These are phyloP conservation scores for Tarsius wallacei DNA, from an alignment of 2,797 vertebrate genomes.

Conservation along the genomic window DNA sequence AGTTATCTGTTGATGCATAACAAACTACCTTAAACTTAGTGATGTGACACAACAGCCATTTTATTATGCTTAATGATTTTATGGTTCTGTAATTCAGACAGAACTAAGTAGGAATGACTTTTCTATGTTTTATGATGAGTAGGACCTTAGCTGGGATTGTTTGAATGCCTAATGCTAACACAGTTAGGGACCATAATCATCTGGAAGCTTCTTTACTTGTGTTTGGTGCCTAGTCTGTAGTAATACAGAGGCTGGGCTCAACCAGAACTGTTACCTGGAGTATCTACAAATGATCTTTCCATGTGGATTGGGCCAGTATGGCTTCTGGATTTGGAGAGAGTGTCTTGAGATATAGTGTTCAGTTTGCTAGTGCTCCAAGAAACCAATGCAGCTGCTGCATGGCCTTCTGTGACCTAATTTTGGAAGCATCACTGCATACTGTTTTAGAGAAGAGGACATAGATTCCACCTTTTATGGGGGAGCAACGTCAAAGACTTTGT, in stretches of 20 bases:
- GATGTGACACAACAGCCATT: slow-evolving; percentile 22
- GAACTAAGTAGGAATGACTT: slow-evolving; percentile 35
- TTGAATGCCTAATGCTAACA: neutral
- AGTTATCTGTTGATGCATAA: slow-evolving; percentile 24
- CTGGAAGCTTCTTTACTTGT: slow-evolving; percentile 37
- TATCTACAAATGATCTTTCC: slow-evolving; percentile 20
- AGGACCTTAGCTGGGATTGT: neutral
- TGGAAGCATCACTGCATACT: neutral
- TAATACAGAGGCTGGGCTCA: neutral
- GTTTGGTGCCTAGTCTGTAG: slow-evolving; percentile 46
- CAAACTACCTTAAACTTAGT: neutral
- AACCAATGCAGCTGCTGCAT: slow-evolving; percentile 1
- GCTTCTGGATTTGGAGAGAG: slow-evolving; percentile 20
- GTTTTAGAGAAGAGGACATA: neutral
- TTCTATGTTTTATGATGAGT: neutral
- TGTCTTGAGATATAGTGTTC: neutral
- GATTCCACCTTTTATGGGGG: neutral
- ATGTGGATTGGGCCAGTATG: neutral
- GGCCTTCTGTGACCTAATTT: neutral
- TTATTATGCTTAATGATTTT: slow-evolving; percentile 61
- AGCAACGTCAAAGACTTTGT: neutral
- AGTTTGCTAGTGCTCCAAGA: neutral
- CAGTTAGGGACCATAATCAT: neutral
- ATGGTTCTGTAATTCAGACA: slow-evolving; percentile 38
- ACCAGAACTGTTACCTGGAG: neutral